Percentiles rank a stretch among this genome's conserved stretches.
Evolutionary conservation across 2,888 invertebrate genomes (phyloP).

Genomic region (Melanostoma scalare): DNA sequence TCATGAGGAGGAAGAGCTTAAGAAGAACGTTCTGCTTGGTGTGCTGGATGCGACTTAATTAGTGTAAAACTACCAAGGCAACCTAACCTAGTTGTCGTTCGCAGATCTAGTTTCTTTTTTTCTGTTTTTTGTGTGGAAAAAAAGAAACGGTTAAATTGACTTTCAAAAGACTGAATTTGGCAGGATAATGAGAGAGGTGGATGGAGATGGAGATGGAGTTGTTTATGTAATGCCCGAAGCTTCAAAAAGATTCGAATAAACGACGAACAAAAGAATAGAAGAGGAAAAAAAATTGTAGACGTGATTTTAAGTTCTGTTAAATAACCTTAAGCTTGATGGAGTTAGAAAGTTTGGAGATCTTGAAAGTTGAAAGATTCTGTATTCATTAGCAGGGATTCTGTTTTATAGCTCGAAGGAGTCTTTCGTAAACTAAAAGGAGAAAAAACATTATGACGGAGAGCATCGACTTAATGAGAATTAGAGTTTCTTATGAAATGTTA

Average conservation of each 20-base stretch:
- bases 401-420: neutral
- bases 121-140: neutral
- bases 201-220: neutral
- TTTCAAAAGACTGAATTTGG: slow-evolving; percentile 28
- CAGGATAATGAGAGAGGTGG: slow-evolving; percentile 13
- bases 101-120: slow-evolving; percentile 15
- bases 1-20: slow-evolving; percentile 1
- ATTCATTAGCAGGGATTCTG: slow-evolving; percentile 10
- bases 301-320: slow-evolving; percentile 25
- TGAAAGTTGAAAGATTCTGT: slow-evolving; percentile 1
- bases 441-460: too few species aligned
- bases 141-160: slow-evolving; percentile 21
- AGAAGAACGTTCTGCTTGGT: slow-evolving; percentile 17
- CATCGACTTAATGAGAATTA: too few species aligned
- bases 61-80: slow-evolving; percentile 34
- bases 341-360: slow-evolving; percentile 10
- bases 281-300: neutral
- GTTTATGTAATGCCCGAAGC: slow-evolving; percentile 25
- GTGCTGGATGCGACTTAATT: slow-evolving; percentile 37
- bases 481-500: too few species aligned
- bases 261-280: neutral
- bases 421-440: too few species aligned
- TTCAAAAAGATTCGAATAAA: neutral
- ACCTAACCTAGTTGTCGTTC: slow-evolving; percentile 31
- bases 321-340: slow-evolving; percentile 10